Percentiles rank a stretch among this genome's conserved stretches.
Evolutionary conservation across 1,140 invertebrate species (phyloP).

Genomic region (Macrocentrus cingulum): DNA sequence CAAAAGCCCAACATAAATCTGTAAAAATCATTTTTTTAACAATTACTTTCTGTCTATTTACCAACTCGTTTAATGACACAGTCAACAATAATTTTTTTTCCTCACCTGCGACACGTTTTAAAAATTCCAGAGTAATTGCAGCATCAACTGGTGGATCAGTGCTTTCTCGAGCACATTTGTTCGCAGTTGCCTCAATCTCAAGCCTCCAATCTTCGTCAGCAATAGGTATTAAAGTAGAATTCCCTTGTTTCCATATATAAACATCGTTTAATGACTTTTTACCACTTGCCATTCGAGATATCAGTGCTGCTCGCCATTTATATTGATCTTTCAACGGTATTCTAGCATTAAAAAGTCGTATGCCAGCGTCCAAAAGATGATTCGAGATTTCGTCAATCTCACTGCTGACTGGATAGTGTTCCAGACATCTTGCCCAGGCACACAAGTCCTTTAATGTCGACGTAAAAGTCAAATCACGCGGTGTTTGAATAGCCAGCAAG

Average conservation of each 20-base stretch:
- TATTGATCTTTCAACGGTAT: slow-evolving; percentile 38
- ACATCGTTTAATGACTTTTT: slow-evolving; percentile 33
- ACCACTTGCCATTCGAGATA: slow-evolving; percentile 31
- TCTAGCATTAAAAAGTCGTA: slow-evolving; percentile 44
- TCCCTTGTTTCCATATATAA: slow-evolving; percentile 47
- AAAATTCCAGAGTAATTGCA: slow-evolving; percentile 44
- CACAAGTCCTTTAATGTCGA: slow-evolving; percentile 46
- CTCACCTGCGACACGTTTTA: slow-evolving; percentile 42
- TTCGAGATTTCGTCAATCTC: slow-evolving; percentile 39
- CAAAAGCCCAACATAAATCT: slow-evolving; percentile 44
- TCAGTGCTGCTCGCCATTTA: slow-evolving; percentile 43
- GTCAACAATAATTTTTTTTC: not conserved
- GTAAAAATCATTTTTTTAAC: no score
- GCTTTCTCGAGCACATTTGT: slow-evolving; percentile 48
- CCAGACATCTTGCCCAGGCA: slow-evolving; percentile 43
- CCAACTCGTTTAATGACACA: not conserved
- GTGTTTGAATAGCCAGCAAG: slow-evolving; percentile 34
- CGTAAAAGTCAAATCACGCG: slow-evolving; percentile 28
- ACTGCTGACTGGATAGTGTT: slow-evolving; percentile 38
- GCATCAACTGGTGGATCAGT: slow-evolving; percentile 45
- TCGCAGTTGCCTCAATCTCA: slow-evolving; percentile 44
- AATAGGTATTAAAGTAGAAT: slow-evolving; percentile 33
- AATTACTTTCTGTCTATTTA: not conserved
- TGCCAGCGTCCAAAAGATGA: slow-evolving; percentile 43
- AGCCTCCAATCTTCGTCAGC: slow-evolving; percentile 46